A percentile compares a stretch with the other conserved stretches of the same genome.
Evolutionary conservation across 2,797 vertebrate species (phyloP).

Genomic region (Epinephelus awoara): DNA sequence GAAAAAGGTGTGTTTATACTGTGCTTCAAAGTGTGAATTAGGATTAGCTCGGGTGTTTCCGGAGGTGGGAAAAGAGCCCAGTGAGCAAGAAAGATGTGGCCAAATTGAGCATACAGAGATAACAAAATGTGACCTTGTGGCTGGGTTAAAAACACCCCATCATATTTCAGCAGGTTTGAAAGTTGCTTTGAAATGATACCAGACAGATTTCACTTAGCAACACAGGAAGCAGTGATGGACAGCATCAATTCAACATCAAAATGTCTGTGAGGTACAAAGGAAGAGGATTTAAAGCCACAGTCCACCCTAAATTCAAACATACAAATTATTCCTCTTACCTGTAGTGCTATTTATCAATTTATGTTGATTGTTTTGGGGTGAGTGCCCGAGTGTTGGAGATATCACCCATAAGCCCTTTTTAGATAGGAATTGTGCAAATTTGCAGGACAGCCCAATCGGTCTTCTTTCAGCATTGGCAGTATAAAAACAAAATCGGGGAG

Average conservation of each 20-base stretch:
- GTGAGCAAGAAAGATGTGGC: not conserved
- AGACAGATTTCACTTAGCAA: not conserved
- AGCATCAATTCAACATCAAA: not conserved
- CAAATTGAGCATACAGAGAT: not conserved
- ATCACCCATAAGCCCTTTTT: no score
- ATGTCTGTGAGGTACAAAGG: not conserved
- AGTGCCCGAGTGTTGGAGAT: no score
- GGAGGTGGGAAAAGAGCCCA: conserved; percentile 2
- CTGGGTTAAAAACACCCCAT: not conserved
- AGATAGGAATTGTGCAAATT: no score
- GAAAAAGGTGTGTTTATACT: conserved; percentile 27
- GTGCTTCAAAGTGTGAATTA: conserved; percentile 32
- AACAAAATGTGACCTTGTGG: conserved; percentile 1
- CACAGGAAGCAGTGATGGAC: not conserved
- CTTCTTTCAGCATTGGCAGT: no score
- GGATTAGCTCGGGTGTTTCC: conserved; percentile 35
- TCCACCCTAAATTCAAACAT: no score
- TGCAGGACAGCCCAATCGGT: no score
- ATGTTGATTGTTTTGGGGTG: no score
- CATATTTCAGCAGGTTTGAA: not conserved
- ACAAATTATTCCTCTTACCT: no score
- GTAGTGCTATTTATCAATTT: no score
- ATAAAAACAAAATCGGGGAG: no score
- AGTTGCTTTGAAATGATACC: conserved; percentile 6
- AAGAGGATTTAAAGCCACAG: not conserved